Base-by-base conservation (phyloP, 2,888 invertebrate species). In the Lasioglossum leucozonium region DNA sequence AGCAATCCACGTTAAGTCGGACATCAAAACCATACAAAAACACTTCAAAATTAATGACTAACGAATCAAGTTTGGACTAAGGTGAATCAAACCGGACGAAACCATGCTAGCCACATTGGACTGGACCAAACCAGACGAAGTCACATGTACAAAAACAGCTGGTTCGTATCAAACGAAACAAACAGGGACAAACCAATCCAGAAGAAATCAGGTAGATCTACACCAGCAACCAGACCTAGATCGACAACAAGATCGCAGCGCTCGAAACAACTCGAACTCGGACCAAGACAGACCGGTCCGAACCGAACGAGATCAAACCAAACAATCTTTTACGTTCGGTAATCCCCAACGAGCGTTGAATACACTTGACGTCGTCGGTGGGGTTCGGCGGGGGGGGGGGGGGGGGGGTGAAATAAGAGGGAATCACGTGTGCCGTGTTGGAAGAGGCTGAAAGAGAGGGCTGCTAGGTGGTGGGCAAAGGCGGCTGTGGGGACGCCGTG, bases 361-460 rank as follows among this genome's bases (percentile, higher is more conserved):
- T 51, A 65, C 65, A 58, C 30, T 26, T 65, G 69, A 72, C 84
- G 69, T 58, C 4, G 30, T n/a, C 13, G 34, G 37, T 8, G 77
- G 55, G 6, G 47, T 47, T 6, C 22, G 40, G n/a, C n/a, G n/a
- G n/a, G n/a, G 18, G 6, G 47, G 18, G 47, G 5, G 18, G 18
- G 44, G 13, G 13, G 26, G 58, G 26, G 13, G 11, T 79, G 62
- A 86, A 88, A 88, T 77, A 84, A 79, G 86, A 62, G 85, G 77
- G 84, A 76, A 85, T 77, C 81, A 72, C 85, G 81, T 77, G 85
- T 79, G 76, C 77, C 71, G 71, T 71, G 13, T 16, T 22, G 58
- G 51, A 55, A 77, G 77, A 78, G 78, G 83, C 37, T 78, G 84
- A 75, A 79, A 82, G 81, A 82, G 85, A 86, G 87, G 73, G 55